These are phyloP conservation scores for Coenonympha arcania DNA, from an alignment of 2,888 invertebrate species.

Conservation along the genomic window DNA sequence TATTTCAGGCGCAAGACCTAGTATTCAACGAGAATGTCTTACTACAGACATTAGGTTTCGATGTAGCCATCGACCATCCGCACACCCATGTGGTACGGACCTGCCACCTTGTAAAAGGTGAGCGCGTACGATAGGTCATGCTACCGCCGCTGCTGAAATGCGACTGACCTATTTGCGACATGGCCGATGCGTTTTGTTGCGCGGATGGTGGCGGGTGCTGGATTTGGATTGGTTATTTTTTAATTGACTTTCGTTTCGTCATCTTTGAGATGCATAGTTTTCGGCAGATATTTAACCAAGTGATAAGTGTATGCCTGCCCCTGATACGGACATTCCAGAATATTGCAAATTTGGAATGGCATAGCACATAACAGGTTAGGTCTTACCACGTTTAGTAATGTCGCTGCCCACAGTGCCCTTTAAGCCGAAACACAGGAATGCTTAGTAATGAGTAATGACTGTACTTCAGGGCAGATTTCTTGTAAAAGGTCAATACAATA, in stretches of 20 bases:
- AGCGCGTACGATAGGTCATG: slow-evolving; percentile 43
- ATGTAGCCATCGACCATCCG: slow-evolving; percentile 98
- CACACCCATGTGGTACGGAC: slow-evolving; percentile 97
- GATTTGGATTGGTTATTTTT: slow-evolving; percentile 3
- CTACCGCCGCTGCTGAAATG: slow-evolving; percentile 23
- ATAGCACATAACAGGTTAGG: too few relatives aligned
- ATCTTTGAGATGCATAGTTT: too few relatives aligned
- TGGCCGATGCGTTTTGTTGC: slow-evolving; percentile 27
- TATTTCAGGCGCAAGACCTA: slow-evolving; percentile 87
- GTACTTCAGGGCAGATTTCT: too few relatives aligned
- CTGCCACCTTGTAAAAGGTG: slow-evolving; percentile 96
- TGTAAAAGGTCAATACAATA: too few relatives aligned
- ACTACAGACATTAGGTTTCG: slow-evolving; percentile 97
- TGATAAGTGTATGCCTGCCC: background rate
- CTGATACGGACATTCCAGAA: too few relatives aligned
- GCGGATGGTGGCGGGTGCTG: slow-evolving; percentile 12
- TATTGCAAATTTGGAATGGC: too few relatives aligned
- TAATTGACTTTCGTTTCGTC: background rate
- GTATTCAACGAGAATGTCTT: slow-evolving; percentile 97
- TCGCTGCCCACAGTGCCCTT: too few relatives aligned
- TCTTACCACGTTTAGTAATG: too few relatives aligned
- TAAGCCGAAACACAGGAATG: too few relatives aligned
- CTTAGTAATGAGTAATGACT: too few relatives aligned
- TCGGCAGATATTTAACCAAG: background rate
- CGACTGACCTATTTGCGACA: slow-evolving; percentile 26